Evolutionary conservation across 2,888 invertebrate species (phyloP).

Genomic region (Netelia virgata): DNA sequence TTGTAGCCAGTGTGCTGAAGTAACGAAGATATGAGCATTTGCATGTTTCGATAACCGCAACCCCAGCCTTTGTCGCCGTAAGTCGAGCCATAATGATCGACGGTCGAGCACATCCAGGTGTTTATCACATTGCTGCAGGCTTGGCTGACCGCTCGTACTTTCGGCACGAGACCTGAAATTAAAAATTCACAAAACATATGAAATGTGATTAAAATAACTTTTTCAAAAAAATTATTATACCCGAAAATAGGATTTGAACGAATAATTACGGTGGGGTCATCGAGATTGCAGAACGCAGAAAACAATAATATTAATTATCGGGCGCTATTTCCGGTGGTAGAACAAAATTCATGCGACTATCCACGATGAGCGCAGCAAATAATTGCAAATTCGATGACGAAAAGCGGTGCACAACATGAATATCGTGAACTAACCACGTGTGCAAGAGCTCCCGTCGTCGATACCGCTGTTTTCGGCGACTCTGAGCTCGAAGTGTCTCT

Average conservation of each 20-base stretch:
- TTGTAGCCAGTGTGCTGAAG: slow-evolving; percentile 90
- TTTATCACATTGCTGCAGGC: slow-evolving; percentile 87
- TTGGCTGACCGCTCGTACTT: slow-evolving; percentile 85
- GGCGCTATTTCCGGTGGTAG: no score
- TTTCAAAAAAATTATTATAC: no score
- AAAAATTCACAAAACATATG: background rate
- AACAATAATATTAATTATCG: no score
- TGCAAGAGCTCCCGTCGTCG: slow-evolving; percentile 93
- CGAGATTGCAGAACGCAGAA: no score
- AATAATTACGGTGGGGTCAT: no score
- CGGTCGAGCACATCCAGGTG: slow-evolving; percentile 91
- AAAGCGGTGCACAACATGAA: background rate
- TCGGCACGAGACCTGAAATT: slow-evolving; percentile 84
- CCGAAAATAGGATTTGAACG: no score
- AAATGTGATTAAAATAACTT: no score
- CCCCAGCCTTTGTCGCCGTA: slow-evolving; percentile 97
- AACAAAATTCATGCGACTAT: no score
- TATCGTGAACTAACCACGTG: slow-evolving; percentile 87
- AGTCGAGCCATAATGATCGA: slow-evolving; percentile 95
- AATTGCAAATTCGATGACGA: no score
- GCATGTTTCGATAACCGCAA: slow-evolving; percentile 96
- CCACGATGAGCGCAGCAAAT: no score
- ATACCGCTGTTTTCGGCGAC: slow-evolving; percentile 92
- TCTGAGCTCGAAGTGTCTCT: slow-evolving; percentile 91
- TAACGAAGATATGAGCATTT: slow-evolving; percentile 95